Evolutionary conservation across 1,140 invertebrate genomes (phyloP).

Genomic region (Cryptotermes secundus): DNA sequence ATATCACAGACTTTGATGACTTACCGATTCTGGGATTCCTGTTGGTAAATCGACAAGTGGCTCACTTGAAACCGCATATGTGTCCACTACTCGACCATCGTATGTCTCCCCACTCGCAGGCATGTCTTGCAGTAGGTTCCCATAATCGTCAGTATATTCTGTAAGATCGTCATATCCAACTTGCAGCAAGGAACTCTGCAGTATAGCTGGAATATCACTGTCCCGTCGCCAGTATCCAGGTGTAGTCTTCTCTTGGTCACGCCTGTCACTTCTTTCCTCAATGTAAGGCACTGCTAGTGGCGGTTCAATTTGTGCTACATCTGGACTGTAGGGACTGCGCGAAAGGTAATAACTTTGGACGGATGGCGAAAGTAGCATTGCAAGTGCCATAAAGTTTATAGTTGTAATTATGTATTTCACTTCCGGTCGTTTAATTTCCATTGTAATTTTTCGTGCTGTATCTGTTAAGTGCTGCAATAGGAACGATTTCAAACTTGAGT

Average conservation of each 20-base stretch:
- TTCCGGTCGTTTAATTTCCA: neutral
- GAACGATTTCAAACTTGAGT: too few relatives aligned
- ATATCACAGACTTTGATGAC: neutral
- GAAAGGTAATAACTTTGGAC: neutral
- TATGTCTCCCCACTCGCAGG: neutral
- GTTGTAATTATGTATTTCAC: neutral
- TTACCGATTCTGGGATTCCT: neutral
- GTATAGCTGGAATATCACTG: too few relatives aligned
- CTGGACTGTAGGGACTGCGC: neutral
- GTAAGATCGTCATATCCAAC: too few relatives aligned
- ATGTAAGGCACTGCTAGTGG: neutral
- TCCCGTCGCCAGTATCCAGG: too few relatives aligned
- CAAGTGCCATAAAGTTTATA: neutral
- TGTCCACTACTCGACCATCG: neutral
- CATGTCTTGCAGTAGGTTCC: neutral
- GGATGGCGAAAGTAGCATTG: neutral
- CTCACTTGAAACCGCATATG: neutral
- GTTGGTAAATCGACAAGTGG: neutral
- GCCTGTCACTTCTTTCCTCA: neutral
- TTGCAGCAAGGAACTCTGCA: too few relatives aligned
- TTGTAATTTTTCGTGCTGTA: neutral
- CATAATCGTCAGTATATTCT: too few relatives aligned
- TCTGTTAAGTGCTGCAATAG: too few relatives aligned
- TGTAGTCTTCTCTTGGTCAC: neutral
- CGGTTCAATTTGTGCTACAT: neutral